These are phyloP conservation scores for Ptychobarbus kaznakovi DNA, from an alignment of 2,797 vertebrate species.

Conservation along the genomic window DNA sequence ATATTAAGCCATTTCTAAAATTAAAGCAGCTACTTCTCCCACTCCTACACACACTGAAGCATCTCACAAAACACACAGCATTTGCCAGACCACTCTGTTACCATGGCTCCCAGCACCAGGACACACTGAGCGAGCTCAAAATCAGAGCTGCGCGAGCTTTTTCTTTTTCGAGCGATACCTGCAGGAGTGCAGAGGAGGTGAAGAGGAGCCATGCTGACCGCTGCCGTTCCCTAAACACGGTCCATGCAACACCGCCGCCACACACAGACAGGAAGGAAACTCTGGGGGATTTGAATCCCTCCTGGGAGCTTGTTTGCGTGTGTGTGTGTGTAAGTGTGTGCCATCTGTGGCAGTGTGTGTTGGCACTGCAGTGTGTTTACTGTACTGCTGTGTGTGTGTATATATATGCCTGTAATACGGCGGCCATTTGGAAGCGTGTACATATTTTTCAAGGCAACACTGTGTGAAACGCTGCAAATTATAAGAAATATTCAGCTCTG, in stretches of 20 bases:
- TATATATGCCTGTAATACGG: not conserved
- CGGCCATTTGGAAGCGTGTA: conserved; percentile 11
- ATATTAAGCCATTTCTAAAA: conserved; percentile 46
- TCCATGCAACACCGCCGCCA: conserved; percentile 46
- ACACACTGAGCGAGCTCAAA: conserved; percentile 32
- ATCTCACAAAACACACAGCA: conserved; percentile 54
- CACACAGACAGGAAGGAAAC: conserved; percentile 53
- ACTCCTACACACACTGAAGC: conserved; percentile 48
- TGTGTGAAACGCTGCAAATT: not conserved
- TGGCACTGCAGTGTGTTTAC: conserved; percentile 38
- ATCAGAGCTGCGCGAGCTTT: conserved; percentile 25
- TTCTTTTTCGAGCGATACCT: conserved; percentile 26
- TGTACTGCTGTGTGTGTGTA: not conserved
- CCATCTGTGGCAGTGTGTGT: conserved; percentile 53
- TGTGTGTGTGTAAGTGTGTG: conserved; percentile 13
- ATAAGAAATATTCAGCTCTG: conserved; percentile 18
- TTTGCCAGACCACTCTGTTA: conserved; percentile 56
- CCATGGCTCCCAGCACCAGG: conserved; percentile 55
- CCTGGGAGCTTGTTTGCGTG: conserved; percentile 12
- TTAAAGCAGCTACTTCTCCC: conserved; percentile 49
- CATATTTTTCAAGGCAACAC: not conserved
- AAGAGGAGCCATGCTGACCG: conserved; percentile 55
- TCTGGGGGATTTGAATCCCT: conserved; percentile 51
- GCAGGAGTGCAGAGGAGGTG: conserved; percentile 46
- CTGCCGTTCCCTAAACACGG: conserved; percentile 41